Evolutionary conservation across 2,888 invertebrate genomes (phyloP), one percentile per base, ranked within the genome.

Genomic region (Scrobipalpa costella): DNA sequence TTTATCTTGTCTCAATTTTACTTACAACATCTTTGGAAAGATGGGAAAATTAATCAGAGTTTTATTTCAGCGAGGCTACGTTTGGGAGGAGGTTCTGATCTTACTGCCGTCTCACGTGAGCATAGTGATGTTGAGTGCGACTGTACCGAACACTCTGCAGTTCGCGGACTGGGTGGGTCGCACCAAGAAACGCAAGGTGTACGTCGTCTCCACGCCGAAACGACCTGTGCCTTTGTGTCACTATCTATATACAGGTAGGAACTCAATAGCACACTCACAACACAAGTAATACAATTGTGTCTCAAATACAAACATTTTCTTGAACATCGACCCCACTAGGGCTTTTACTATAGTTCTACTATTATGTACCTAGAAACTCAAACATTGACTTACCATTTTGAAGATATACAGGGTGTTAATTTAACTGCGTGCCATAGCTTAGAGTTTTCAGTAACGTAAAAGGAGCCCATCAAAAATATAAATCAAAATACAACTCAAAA

Each of bases 61-160:
- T 1, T 55, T 17, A 7, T 49, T 34, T 21, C 81, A 96, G 94
- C 92, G 99, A 68, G 99, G 99, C 11, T 98, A 99, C 78, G 99
- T 99, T 0, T 99, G 99, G 99, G 99, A 99, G 86, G 99, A 99
- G 88, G 98, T 98, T 0, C 92, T 99, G 3, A 99, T 99, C 73
- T 93, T 99, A 80, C 87, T 99, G 62, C 99, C 99, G 0, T 94
- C 96, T 7, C 98, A 98, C 82, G 98, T 99, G 7, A 97, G 95
- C 73, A 98, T 99, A 67, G 98, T 99, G 36, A 96, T 99, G 94
- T 89, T 99, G 52, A 98, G 98, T 80, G 99, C 99, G 0, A 99
- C 99, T 0, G 99, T 99, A 27, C 99, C 99, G 0, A 99, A 99
- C 84, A 96, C 98, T 0, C 92, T 98, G 67, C 97, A 99, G 84